Evolutionary conservation across 2,888 invertebrate species (phyloP).

Genomic region (Drosophila recens): DNA sequence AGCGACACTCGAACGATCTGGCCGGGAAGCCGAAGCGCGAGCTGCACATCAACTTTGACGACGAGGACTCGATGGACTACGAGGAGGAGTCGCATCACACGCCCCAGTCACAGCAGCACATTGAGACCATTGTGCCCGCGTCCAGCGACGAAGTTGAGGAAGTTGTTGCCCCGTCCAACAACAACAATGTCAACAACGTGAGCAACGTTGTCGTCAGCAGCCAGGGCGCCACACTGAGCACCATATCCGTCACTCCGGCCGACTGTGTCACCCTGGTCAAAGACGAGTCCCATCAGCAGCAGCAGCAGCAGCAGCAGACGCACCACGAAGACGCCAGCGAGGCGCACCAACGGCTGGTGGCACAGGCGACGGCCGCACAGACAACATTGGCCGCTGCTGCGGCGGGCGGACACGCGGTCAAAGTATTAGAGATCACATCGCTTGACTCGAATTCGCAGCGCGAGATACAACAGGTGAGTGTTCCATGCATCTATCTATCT

Average conservation of each 20-base stretch:
- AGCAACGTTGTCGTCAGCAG: conserved; percentile 69
- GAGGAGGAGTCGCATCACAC: conserved; percentile 80
- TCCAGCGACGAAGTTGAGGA: conserved; percentile 65
- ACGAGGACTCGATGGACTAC: conserved; percentile 83
- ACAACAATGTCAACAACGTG: too few species aligned
- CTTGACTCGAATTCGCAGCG: conserved; percentile 84
- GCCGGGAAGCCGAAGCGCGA: conserved; percentile 78
- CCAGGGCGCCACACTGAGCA: conserved; percentile 67
- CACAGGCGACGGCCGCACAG: conserved; percentile 68
- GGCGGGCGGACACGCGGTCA: conserved; percentile 78
- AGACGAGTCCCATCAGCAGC: conserved; percentile 71
- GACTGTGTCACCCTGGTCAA: conserved; percentile 82
- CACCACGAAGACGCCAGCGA: conserved; percentile 65
- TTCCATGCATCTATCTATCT: neutral
- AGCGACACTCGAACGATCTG: conserved; percentile 68
- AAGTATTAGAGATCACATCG: conserved; percentile 83
- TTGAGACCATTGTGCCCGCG: conserved; percentile 61
- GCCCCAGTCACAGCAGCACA: conserved; percentile 65
- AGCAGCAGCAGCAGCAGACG: conserved; percentile 55
- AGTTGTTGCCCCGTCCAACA: conserved; percentile 34
- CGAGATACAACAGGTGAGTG: conserved; percentile 82
- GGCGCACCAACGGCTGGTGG: conserved; percentile 73
- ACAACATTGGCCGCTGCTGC: conserved; percentile 62
- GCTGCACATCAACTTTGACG: conserved; percentile 80
- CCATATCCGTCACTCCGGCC: conserved; percentile 71